Evolutionary conservation across 2,888 invertebrate genomes (phyloP).

Genomic region (Ichneumon xanthorius): DNA sequence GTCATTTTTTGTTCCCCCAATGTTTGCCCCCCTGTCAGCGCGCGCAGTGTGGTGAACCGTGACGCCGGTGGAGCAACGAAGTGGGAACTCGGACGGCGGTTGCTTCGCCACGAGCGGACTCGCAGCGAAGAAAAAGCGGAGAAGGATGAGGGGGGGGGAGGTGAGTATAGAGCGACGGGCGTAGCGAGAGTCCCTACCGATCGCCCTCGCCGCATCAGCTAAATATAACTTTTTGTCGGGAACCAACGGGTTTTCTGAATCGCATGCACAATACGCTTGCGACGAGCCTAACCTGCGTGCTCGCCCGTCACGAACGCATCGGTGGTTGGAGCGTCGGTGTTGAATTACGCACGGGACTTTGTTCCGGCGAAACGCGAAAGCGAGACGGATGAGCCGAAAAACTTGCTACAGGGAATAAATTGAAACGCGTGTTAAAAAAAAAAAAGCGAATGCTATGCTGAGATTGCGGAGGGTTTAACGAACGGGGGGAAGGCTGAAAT

Average conservation of each 20-base stretch:
- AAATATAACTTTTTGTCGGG: slow-evolving; percentile 61
- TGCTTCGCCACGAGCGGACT: slow-evolving; percentile 5
- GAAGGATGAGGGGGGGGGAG: not conserved
- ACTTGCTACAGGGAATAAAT: too few relatives aligned
- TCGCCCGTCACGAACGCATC: slow-evolving; percentile 14
- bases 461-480: too few relatives aligned
- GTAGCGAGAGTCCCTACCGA: slow-evolving; percentile 19
- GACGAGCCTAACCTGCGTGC: slow-evolving; percentile 25
- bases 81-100: not conserved
- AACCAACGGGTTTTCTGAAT: slow-evolving; percentile 52
- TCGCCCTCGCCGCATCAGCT: slow-evolving; percentile 40
- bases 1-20: slow-evolving; percentile 40
- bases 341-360: slow-evolving; percentile 30
- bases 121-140: slow-evolving; percentile 11
- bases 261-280: slow-evolving; percentile 12
- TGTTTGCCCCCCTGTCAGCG: not conserved
- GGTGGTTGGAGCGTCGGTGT: not conserved
- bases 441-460: too few relatives aligned
- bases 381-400: too few relatives aligned
- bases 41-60: not conserved
- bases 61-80: too few relatives aligned
- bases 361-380: not conserved
- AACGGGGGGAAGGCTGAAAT: too few relatives aligned
- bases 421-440: too few relatives aligned
- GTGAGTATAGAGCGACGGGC: slow-evolving; percentile 11